Conservation (phyloP, 2,113 vertebrate species). For the Alosa alosa region DNA sequence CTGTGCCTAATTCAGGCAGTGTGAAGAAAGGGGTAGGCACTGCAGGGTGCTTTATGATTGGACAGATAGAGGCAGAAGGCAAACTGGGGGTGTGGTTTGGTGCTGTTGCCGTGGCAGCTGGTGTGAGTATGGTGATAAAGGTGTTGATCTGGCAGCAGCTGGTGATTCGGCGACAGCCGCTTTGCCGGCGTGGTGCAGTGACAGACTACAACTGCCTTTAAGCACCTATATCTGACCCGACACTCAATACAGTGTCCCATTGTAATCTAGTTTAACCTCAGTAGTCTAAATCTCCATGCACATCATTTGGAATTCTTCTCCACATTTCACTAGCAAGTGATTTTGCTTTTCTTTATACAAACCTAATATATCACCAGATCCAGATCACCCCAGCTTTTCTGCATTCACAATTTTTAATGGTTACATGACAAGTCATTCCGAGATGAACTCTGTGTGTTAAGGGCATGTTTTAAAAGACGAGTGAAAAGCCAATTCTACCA, state of each 20-base stretch:
- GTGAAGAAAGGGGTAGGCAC: slow-evolving; percentile 55
- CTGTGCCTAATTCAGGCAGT: slow-evolving; percentile 63
- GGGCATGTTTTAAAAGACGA: background rate
- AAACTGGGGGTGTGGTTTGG: slow-evolving; percentile 70
- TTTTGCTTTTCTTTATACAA: background rate
- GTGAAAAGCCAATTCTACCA: slow-evolving; percentile 37
- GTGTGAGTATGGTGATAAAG: slow-evolving; percentile 3
- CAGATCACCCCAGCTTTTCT: background rate
- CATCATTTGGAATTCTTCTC: too few relatives aligned
- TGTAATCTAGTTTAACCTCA: background rate
- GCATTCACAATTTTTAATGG: background rate
- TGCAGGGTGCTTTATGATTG: slow-evolving; percentile 68
- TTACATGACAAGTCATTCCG: background rate
- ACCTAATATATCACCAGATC: background rate
- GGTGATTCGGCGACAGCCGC: background rate
- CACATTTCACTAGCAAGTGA: too few relatives aligned
- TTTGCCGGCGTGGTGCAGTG: background rate
- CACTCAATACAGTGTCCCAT: background rate
- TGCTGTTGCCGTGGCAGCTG: slow-evolving; percentile 6
- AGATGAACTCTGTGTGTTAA: background rate
- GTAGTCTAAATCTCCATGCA: background rate
- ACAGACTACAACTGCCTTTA: background rate
- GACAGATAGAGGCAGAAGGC: slow-evolving; percentile 62
- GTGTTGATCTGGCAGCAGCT: slow-evolving; percentile 3
- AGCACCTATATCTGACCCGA: background rate